Evolutionary conservation across 2,113 vertebrate genomes (phyloP).

Genomic region (Oncorhynchus keta): DNA sequence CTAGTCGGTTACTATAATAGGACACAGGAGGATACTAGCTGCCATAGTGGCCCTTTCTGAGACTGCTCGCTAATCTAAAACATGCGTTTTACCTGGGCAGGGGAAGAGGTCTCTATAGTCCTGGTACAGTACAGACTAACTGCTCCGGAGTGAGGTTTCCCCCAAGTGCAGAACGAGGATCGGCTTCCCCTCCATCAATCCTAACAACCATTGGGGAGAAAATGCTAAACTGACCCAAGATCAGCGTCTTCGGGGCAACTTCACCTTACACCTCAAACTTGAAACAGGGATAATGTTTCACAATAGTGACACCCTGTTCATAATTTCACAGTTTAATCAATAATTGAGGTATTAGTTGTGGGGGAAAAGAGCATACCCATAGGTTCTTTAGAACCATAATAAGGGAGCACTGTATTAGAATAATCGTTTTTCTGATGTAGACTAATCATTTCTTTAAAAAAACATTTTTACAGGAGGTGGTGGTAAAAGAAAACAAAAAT

Average conservation of each 20-base stretch:
- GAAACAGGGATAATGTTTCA: neutral
- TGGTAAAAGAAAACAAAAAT: slow-evolving; percentile 83
- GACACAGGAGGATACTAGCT: neutral
- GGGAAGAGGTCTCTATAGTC: neutral
- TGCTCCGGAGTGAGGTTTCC: neutral
- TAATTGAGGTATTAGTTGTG: neutral
- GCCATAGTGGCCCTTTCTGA: neutral
- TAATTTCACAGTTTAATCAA: neutral
- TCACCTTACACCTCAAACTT: neutral
- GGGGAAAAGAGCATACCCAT: neutral
- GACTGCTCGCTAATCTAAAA: neutral
- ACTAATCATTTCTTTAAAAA: slow-evolving; percentile 82
- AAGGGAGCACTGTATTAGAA: slow-evolving; percentile 4
- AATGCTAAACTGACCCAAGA: neutral
- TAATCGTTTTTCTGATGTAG: slow-evolving; percentile 20
- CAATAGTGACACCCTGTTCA: neutral
- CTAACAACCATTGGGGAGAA: no score
- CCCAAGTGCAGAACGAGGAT: no score
- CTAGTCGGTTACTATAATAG: neutral
- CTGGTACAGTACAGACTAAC: neutral
- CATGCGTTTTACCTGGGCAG: neutral
- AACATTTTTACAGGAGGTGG: slow-evolving; percentile 80
- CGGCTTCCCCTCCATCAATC: no score
- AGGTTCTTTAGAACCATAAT: neutral
- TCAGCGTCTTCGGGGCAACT: neutral